Base-by-base conservation (phyloP, 2,888 invertebrate species). In the Drosophila engyochracea region DNA sequence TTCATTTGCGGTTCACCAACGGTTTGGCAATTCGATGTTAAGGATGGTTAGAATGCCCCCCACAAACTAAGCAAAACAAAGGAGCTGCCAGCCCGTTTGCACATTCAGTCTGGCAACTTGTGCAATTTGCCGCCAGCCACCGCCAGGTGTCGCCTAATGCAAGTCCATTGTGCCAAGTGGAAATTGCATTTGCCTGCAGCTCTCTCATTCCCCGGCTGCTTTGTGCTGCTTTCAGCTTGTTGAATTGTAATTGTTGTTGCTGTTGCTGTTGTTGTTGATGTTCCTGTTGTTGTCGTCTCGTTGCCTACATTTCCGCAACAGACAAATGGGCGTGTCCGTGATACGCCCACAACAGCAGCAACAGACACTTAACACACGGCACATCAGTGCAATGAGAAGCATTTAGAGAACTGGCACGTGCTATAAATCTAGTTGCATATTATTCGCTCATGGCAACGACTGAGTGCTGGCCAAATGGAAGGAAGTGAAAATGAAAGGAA, bases 251-350 rank as follows among this genome's bases (percentile, higher is more conserved):
- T n/a, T 57, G 58, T 57, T 67, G 25, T 25, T 31, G 35, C 16
- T 49, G 28, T 59, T 53, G 37, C 37, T 47, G 64, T 67, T 41
- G 37, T 22, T 31, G 52, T 22, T 35, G n/a, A 16, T 51, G 37
- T 57, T 54, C 49, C 49, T 69, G 55, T 55, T 65, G 64, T 69
- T 65, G 61, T 69, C 62, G 62, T 61, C 70, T 85, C 62, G 62
- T 58, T 79, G 76, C 69, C 87, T 76, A 85, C 83, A 87, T 84
- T 87, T 85, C 85, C 89, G 89, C 41, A 49, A 63, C 83, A 89
- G 89, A 87, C 89, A 80, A 73, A 61, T 69, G 71, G 81, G 82
- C 78, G 79, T 77, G 81, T 71, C 78, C 35, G 30, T n/a, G 55
- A 9, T 60, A 79, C 70, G 58, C 80, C 52, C 30, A 54, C 7